These are phyloP conservation scores for Hirundichthys speculiger DNA, from an alignment of 2,113 vertebrate genomes.

Conservation along the genomic window DNA sequence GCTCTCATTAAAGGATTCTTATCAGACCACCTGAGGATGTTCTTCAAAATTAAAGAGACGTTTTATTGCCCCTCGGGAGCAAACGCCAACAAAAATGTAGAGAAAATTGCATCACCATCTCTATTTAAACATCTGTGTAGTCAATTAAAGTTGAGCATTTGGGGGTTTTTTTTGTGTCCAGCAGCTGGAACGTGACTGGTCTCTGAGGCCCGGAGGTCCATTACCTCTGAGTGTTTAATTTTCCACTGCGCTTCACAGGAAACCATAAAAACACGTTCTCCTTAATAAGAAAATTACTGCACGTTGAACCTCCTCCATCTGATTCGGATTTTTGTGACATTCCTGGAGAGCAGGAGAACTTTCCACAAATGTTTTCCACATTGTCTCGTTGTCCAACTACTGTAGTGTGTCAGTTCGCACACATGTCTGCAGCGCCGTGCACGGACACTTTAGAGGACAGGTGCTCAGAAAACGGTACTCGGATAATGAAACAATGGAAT, in stretches of 20 bases:
- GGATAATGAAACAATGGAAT: too few relatives aligned
- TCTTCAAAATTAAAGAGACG: too few relatives aligned
- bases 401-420: conserved; percentile 2
- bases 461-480: too few relatives aligned
- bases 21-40: background rate
- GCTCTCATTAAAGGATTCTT: conserved; percentile 5
- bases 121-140: background rate
- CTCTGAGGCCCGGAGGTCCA: background rate
- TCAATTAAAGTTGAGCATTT: background rate
- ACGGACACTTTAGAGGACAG: too few relatives aligned
- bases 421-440: background rate
- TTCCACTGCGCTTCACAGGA: conserved; percentile 4
- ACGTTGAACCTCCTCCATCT: background rate
- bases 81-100: too few relatives aligned
- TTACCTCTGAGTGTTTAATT: conserved; percentile 8
- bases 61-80: too few relatives aligned
- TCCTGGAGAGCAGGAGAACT: conserved; percentile 32
- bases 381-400: conserved; percentile 34
- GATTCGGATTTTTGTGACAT: conserved; percentile 33
- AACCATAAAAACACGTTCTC: conserved; percentile 5
- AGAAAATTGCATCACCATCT: too few relatives aligned
- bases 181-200: conserved; percentile 1
- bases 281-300: conserved; percentile 7
- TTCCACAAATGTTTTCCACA: conserved; percentile 42
- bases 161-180: background rate